phyloP scores from a whole-genome alignment of 2,113 vertebrate genomes.

The Callocephalon fimbriatum region DNA sequence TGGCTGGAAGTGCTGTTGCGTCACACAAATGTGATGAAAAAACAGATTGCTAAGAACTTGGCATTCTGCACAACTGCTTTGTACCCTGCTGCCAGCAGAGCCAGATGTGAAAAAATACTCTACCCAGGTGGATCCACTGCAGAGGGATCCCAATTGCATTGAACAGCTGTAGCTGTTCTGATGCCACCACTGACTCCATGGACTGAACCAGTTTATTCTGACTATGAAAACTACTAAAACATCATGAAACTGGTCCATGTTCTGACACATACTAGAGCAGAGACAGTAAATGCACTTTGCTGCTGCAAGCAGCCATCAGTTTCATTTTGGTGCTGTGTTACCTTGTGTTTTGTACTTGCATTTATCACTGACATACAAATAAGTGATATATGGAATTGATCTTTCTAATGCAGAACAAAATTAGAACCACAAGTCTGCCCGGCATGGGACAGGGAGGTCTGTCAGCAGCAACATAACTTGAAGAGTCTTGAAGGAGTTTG shows the following conservation, averaged over 20 bases:
- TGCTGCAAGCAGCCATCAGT: neutral
- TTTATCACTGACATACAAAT: neutral
- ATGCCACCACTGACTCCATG: neutral
- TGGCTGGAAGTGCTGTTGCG: neutral
- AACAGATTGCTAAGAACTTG: neutral
- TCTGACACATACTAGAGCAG: neutral
- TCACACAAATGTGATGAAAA: neutral
- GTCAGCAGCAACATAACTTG: neutral
- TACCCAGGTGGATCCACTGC: too few relatives aligned
- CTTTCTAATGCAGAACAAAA: neutral
- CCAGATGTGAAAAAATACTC: neutral
- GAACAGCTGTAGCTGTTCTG: neutral
- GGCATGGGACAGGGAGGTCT: neutral
- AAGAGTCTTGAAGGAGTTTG: neutral
- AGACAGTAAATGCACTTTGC: neutral
- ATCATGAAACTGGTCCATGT: accelerated
- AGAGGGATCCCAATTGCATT: neutral
- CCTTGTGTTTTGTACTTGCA: neutral
- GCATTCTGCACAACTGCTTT: neutral
- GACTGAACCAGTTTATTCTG: neutral
- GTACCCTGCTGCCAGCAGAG: neutral
- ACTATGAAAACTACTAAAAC: neutral
- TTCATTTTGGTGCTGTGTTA: neutral
- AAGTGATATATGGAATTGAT: neutral
- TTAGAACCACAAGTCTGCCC: too few relatives aligned